phyloP scores from a whole-genome alignment of 2,113 vertebrate genomes.

The Leptosomus discolor region DNA sequence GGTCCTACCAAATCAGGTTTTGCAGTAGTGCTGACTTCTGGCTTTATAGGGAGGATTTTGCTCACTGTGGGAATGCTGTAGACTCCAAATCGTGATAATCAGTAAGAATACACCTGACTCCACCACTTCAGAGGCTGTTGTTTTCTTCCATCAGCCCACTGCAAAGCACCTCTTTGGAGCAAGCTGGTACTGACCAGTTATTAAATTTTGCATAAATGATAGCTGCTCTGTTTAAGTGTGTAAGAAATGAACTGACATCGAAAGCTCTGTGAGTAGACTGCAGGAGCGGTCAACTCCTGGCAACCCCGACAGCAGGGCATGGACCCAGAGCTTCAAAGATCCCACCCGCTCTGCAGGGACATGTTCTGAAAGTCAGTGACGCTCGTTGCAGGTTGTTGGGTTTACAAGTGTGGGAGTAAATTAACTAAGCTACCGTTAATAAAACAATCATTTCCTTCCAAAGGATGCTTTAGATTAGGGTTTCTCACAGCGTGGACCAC shows the following conservation, averaged over 20 bases:
- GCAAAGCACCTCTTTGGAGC: not conserved
- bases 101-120: not conserved
- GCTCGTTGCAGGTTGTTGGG: not conserved
- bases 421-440: not conserved
- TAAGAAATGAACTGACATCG: not conserved
- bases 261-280: not conserved
- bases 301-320: not conserved
- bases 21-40: not conserved
- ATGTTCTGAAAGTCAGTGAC: not conserved
- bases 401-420: not conserved
- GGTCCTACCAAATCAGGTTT: not conserved
- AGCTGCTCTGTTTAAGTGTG: not conserved
- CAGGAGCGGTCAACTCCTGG: not conserved
- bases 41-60: not conserved
- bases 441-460: not conserved
- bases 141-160: not conserved
- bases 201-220: not conserved
- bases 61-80: not conserved
- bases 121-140: not conserved
- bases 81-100: not conserved
- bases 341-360: not conserved
- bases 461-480: not conserved
- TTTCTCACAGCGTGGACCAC: not conserved
- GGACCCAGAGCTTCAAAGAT: not conserved
- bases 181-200: fast-evolving